Conservation (phyloP, 2,797 vertebrate species). For the Coreius guichenoti region DNA sequence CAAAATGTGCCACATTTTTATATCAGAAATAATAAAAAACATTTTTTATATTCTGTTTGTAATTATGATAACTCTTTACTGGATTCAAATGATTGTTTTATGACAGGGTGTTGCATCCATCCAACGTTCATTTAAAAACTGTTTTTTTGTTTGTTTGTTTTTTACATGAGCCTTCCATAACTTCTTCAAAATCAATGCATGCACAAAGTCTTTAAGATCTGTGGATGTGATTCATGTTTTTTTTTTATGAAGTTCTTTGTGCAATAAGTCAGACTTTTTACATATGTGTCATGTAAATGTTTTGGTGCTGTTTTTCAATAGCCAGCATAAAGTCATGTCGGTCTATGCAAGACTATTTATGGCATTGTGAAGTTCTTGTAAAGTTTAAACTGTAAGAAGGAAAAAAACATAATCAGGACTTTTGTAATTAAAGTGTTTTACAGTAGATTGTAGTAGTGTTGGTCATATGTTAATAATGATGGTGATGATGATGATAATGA, state of each 20-base stretch:
- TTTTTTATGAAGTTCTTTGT: slow-evolving; percentile 56
- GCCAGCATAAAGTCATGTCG: slow-evolving; percentile 21
- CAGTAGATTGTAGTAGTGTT: slow-evolving; percentile 11
- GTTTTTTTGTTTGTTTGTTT: not conserved
- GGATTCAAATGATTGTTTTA: slow-evolving; percentile 24
- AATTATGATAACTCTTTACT: slow-evolving; percentile 22
- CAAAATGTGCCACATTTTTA: slow-evolving; percentile 62
- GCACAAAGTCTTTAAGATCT: slow-evolving; percentile 46
- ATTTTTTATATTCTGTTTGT: slow-evolving; percentile 23
- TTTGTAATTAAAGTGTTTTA: slow-evolving; percentile 46
- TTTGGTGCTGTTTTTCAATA: slow-evolving; percentile 43
- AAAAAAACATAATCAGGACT: slow-evolving; percentile 17
- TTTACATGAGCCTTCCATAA: slow-evolving; percentile 22
- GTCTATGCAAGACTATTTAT: slow-evolving; percentile 48
- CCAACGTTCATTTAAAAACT: slow-evolving; percentile 6
- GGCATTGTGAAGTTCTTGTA: slow-evolving; percentile 46
- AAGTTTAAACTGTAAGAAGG: slow-evolving; percentile 33
- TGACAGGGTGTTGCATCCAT: slow-evolving; percentile 40
- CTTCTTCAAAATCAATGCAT: slow-evolving; percentile 40
- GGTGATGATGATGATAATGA: not conserved
- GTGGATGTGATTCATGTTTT: slow-evolving; percentile 52
- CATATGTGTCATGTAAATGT: slow-evolving; percentile 40
- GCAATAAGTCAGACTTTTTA: slow-evolving; percentile 32
- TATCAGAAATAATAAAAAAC: slow-evolving; percentile 35
- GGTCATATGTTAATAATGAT: not conserved